Evolutionary conservation across 2,888 invertebrate species (phyloP).

Genomic region (Aleiodes alternator): DNA sequence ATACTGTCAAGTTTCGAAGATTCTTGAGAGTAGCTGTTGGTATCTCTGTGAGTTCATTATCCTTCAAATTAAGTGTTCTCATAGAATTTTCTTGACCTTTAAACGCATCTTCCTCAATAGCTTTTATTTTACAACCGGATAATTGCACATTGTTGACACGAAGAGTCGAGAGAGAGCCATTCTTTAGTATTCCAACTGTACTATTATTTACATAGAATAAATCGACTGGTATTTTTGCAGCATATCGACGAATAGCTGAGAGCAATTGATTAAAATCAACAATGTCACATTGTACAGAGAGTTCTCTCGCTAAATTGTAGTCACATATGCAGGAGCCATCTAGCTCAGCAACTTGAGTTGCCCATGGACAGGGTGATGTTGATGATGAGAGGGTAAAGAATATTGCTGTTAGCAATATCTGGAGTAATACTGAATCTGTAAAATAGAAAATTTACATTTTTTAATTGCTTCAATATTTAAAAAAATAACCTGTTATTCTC

Average conservation of each 20-base stretch:
- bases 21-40: constrained; percentile 84
- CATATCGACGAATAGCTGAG: constrained; percentile 83
- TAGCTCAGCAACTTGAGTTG: constrained; percentile 82
- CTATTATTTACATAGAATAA: constrained; percentile 93
- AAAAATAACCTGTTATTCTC: too few relatives aligned
- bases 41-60: constrained; percentile 87
- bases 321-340: constrained; percentile 92
- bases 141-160: constrained; percentile 89
- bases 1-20: constrained; percentile 83
- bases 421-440: constrained; percentile 47
- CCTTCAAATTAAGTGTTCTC: constrained; percentile 90
- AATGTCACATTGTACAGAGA: constrained; percentile 94
- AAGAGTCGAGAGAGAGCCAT: constrained; percentile 83
- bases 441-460: background rate
- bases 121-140: constrained; percentile 87
- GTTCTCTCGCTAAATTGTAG: constrained; percentile 88
- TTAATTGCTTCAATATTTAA: too few relatives aligned
- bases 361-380: constrained; percentile 90
- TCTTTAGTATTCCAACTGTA: constrained; percentile 82
- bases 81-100: constrained; percentile 88
- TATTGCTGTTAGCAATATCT: constrained; percentile 59
- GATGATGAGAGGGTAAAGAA: constrained; percentile 59
- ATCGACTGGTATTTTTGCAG: constrained; percentile 83
- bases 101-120: constrained; percentile 85
- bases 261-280: constrained; percentile 88